Evolutionary conservation across 1,140 invertebrate species (phyloP).

Genomic region (Triops cancriformis): DNA sequence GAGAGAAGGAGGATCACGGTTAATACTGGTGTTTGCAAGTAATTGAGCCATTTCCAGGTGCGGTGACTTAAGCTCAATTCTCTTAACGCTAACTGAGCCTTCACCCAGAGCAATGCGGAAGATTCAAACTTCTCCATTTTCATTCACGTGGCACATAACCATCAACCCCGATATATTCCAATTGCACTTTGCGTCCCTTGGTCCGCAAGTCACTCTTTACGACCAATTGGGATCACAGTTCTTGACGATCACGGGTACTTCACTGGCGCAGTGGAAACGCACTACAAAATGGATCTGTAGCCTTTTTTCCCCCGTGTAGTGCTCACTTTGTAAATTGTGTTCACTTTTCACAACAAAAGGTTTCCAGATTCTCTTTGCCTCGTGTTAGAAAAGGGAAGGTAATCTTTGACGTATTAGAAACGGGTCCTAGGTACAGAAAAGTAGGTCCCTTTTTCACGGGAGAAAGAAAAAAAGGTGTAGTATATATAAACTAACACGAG

Average conservation of each 20-base stretch:
- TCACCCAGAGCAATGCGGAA: neutral
- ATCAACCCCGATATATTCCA: neutral
- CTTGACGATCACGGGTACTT: too few species aligned
- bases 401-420: neutral
- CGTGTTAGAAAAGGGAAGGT: neutral
- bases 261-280: too few species aligned
- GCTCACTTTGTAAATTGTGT: too few species aligned
- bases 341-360: too few species aligned
- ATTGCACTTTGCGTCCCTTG: too few species aligned
- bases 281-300: too few species aligned
- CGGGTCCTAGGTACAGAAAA: neutral
- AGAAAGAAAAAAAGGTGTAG: too few species aligned
- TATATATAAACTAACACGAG: neutral
- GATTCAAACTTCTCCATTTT: neutral
- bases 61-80: neutral
- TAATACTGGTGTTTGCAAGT: neutral
- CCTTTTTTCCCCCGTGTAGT: too few species aligned
- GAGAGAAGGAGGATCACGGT: neutral
- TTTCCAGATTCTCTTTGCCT: too few species aligned
- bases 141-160: neutral
- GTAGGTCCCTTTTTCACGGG: neutral
- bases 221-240: too few species aligned
- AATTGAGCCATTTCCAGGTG: constrained; percentile 9
- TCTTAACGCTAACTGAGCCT: neutral
- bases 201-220: too few species aligned